Base-by-base conservation (phyloP, 2,797 vertebrate species). In the Anas georgica region DNA sequence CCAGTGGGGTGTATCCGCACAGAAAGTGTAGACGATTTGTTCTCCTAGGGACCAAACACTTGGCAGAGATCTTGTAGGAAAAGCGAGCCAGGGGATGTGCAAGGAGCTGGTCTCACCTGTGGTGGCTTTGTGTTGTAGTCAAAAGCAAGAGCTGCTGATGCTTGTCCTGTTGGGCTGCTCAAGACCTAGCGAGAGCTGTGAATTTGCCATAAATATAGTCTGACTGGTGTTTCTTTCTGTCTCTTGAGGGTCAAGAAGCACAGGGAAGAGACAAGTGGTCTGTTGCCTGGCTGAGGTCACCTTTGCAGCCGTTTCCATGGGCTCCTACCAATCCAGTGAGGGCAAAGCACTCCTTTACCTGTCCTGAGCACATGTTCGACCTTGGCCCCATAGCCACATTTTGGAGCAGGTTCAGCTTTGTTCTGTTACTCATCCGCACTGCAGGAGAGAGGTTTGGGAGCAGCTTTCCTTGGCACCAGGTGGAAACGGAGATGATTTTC, bases 401-500 rank as follows among this genome's bases (percentile, higher is more conserved):
- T 86, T 1, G 1, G 16, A 35, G 39, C 20, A 83, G 20, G 4
- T 63, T 94, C 58, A 67, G 9, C 22, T 90, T 83, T 31, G 17
- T 48, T 66, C 5, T 63, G 12, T 55, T 76, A n/a, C 62, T 76
- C 33, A 15, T 31, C 59, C 1, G 0, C 33, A 9, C 28, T 59
- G 39, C 35, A 54, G 58, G 23, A 68, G 6, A 0, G 5, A 91
- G 18, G 14, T n/a, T 94, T 28, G 88, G 86, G 86, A 77, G 63
- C 31, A 64, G 37, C 31, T 74, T 92, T 94, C 45, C 0, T 70
- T 90, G 46, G 81, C 33, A 76, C 22, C 33, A 48, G 33, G 15
- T 70, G 14, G 50, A 86, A 90, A 74, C 14, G 2, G 56, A 93
- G 21, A 8, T 74, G 10, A 48, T 96, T 88, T 64, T 69, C 35